phyloP scores from a whole-genome alignment of 2,888 invertebrate genomes.

The Leucoptera coffeella region DNA sequence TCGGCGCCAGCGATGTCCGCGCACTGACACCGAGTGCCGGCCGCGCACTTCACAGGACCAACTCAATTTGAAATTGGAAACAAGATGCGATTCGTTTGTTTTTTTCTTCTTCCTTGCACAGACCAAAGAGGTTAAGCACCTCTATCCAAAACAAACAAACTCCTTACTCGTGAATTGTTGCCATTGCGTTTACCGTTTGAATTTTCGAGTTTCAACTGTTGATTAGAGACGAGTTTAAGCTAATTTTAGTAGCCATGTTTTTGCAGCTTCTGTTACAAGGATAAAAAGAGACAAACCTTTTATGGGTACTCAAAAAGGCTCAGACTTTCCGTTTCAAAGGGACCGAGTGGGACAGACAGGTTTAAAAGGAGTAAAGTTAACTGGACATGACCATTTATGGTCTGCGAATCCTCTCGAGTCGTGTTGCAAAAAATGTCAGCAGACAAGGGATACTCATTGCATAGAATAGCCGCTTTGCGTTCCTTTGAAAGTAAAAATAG shows the following conservation, averaged over 20 bases:
- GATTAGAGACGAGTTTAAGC: constrained; percentile 13
- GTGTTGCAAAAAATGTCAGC: constrained; percentile 28
- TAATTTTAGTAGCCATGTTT: constrained; percentile 13
- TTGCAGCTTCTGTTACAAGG: constrained; percentile 20
- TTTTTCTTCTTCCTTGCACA: constrained; percentile 24
- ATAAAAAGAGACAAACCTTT: no score
- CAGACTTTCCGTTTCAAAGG: constrained; percentile 47
- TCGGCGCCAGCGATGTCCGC: constrained; percentile 28
- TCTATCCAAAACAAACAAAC: no score
- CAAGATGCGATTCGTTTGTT: constrained; percentile 25
- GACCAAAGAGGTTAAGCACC: no score
- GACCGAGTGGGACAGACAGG: constrained; percentile 18
- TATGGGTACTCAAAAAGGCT: no score
- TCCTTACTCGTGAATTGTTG: no score
- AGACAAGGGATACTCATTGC: constrained; percentile 27
- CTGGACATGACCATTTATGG: constrained; percentile 46
- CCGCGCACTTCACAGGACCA: constrained; percentile 8
- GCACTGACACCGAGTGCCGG: constrained; percentile 19
- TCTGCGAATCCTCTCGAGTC: constrained; percentile 18
- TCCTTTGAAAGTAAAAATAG: constrained; percentile 29
- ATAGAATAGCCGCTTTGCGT: constrained; percentile 14
- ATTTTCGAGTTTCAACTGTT: no score
- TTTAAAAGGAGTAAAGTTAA: constrained; percentile 46
- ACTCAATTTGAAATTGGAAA: constrained; percentile 33
- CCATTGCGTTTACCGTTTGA: no score